Percentiles rank a stretch among this genome's conserved stretches.
Evolutionary conservation across 2,797 vertebrate species (phyloP).

Genomic region (Helicolenus hilgendorfi): DNA sequence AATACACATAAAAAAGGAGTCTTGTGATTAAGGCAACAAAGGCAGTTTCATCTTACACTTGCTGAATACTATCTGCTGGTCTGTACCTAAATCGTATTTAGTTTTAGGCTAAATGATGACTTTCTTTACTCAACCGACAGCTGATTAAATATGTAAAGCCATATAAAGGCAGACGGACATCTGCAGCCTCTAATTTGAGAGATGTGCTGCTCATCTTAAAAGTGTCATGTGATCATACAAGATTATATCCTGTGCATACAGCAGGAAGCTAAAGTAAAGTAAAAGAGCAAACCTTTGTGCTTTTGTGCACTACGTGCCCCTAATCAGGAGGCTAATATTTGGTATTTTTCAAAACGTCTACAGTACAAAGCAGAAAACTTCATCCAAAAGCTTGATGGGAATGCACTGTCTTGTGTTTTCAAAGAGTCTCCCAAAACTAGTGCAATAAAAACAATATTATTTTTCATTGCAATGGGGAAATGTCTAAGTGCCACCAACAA

Average conservation of each 20-base stretch:
- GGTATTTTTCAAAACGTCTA: not conserved
- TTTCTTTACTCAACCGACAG: not conserved
- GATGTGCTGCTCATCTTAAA: not conserved
- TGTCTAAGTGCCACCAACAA: not conserved
- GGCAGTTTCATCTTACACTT: not conserved
- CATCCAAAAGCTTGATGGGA: not conserved
- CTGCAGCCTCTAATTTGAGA: slow-evolving; percentile 12
- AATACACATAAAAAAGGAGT: not conserved
- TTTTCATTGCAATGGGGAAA: not conserved
- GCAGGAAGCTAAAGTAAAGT: not conserved
- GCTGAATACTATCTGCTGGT: not conserved
- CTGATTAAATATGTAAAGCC: not conserved
- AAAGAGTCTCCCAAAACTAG: not conserved
- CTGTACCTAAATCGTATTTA: not conserved
- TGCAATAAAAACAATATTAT: not conserved
- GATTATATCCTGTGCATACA: not conserved
- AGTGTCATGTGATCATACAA: not conserved
- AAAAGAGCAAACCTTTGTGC: not conserved
- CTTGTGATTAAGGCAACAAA: not conserved
- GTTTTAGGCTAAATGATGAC: not conserved
- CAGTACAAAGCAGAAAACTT: not conserved
- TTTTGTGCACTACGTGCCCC: not conserved
- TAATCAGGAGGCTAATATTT: not conserved
- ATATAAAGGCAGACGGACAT: not conserved
- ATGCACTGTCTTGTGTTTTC: not conserved